Evolutionary conservation across 1,140 invertebrate species (phyloP).

Genomic region (Leptinotarsa texana): DNA sequence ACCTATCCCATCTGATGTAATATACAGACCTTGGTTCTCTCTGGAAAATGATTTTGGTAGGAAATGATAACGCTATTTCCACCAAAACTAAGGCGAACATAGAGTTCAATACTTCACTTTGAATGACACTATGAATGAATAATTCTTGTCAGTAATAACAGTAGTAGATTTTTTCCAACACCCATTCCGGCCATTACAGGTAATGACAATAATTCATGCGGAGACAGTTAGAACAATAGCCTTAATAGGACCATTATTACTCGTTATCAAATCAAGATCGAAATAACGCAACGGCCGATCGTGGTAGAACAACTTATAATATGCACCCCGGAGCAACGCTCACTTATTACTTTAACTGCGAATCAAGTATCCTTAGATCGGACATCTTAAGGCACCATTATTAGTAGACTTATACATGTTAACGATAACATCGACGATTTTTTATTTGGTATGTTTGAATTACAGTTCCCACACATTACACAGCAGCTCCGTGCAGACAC

Average conservation of each 20-base stretch:
- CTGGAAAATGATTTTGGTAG: no score
- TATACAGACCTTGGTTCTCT: no score
- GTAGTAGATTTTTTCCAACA: slow-evolving; percentile 8
- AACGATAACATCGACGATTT: slow-evolving; percentile 29
- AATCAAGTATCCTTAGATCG: slow-evolving; percentile 27
- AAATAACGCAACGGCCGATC: slow-evolving; percentile 14
- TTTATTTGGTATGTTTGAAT: slow-evolving; percentile 32
- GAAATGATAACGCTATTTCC: no score
- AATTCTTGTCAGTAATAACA: slow-evolving; percentile 2
- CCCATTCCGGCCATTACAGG: slow-evolving; percentile 8
- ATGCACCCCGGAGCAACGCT: slow-evolving; percentile 9
- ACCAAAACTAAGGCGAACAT: no score
- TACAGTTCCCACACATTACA: slow-evolving; percentile 31
- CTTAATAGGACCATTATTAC: slow-evolving; percentile 22
- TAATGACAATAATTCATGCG: slow-evolving; percentile 21
- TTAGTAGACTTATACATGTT: slow-evolving; percentile 31
- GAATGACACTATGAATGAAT: no score
- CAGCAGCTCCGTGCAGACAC: slow-evolving; percentile 28
- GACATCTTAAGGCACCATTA: slow-evolving; percentile 29
- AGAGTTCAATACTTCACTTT: no score
- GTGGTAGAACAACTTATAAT: slow-evolving; percentile 22
- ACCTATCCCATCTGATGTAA: no score
- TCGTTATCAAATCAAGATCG: slow-evolving; percentile 15
- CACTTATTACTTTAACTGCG: slow-evolving; percentile 24
- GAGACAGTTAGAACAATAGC: slow-evolving; percentile 23